Conservation (phyloP, 2,113 vertebrate genomes). For the Symphodus melops region DNA sequence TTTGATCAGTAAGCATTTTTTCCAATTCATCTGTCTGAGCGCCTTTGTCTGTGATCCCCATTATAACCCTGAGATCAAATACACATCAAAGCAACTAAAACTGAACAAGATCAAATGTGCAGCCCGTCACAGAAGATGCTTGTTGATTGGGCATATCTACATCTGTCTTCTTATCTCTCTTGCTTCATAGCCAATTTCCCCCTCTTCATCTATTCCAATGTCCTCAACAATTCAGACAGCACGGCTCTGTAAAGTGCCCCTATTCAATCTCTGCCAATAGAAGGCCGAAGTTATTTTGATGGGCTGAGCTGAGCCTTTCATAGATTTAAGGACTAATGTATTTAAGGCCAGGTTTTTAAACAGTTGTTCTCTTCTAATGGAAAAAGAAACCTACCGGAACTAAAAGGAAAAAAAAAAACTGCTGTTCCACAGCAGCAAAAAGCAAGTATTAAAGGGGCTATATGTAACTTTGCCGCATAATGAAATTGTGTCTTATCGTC, state of each 20-base stretch:
- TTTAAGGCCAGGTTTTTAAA: constrained; percentile 24
- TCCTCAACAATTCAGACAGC: constrained; percentile 45
- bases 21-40: constrained; percentile 54
- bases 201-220: constrained; percentile 42
- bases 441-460: neutral
- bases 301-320: constrained; percentile 47
- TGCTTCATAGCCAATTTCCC: constrained; percentile 14
- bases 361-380: neutral
- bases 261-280: constrained; percentile 22
- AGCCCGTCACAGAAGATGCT: constrained; percentile 54
- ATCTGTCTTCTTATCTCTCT: constrained; percentile 50
- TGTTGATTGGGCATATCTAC: constrained; percentile 51
- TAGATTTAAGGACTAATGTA: constrained; percentile 18
- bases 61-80: constrained; percentile 56
- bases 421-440: neutral
- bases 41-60: constrained; percentile 58
- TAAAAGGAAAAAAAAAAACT: neutral
- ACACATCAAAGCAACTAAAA: constrained; percentile 68
- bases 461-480: too few relatives aligned
- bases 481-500: too few relatives aligned
- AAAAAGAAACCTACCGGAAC: constrained; percentile 2
- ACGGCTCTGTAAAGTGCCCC: constrained; percentile 17
- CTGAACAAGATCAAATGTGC: constrained; percentile 70
- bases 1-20: constrained; percentile 63
- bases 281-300: constrained; percentile 1